Evolutionary conservation across 2,113 vertebrate genomes (phyloP).

Genomic region (Carassius gibelio): DNA sequence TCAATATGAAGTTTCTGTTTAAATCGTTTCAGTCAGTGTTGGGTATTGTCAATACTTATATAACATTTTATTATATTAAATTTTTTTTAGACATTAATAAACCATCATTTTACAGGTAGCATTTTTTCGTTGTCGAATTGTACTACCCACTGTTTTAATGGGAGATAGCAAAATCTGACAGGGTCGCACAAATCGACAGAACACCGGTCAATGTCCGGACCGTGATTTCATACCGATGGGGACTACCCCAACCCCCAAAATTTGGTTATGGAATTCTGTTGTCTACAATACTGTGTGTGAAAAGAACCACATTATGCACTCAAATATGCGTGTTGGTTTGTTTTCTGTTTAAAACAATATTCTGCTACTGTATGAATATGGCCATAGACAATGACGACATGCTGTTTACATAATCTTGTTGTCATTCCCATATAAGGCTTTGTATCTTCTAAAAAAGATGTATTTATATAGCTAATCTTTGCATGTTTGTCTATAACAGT

Average conservation of each 20-base stretch:
- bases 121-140: too few species aligned
- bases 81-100: too few species aligned
- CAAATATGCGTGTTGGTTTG: background rate
- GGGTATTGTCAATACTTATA: background rate
- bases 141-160: too few species aligned
- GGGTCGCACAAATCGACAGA: too few species aligned
- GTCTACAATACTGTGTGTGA: background rate
- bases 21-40: background rate
- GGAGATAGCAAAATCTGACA: too few species aligned
- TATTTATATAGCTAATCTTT: constrained; percentile 39
- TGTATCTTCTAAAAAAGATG: constrained; percentile 4
- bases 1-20: background rate
- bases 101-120: too few species aligned
- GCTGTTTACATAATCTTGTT: background rate
- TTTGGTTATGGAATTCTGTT: background rate
- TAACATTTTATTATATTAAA: too few species aligned
- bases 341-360: background rate
- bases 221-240: too few species aligned
- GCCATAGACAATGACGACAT: background rate
- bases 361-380: background rate
- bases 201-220: too few species aligned
- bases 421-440: background rate
- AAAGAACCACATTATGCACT: background rate
- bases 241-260: too few species aligned
- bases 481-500: constrained; percentile 38